phyloP scores from a whole-genome alignment of 2,888 invertebrate genomes.

The Diaperis boleti region DNA sequence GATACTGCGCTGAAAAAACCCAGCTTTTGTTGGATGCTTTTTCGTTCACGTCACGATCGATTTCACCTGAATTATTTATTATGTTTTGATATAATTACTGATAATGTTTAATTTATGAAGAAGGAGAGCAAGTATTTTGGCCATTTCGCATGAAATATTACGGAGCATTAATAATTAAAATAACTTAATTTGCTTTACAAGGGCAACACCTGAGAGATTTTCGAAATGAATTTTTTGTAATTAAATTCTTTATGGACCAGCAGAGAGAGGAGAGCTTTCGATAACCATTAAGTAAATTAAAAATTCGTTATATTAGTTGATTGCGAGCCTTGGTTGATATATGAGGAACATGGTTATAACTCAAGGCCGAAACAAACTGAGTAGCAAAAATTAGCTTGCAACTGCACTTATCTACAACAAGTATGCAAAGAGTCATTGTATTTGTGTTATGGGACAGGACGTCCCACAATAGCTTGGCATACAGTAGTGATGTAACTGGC shows the following conservation, averaged over 20 bases:
- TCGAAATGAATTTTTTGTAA: slow-evolving; percentile 2
- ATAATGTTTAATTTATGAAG: slow-evolving; percentile 41
- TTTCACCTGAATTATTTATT: slow-evolving; percentile 36
- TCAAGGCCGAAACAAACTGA: too few species aligned
- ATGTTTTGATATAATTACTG: slow-evolving; percentile 41
- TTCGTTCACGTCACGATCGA: slow-evolving; percentile 22
- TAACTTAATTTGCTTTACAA: slow-evolving; percentile 9
- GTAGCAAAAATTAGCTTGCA: too few species aligned
- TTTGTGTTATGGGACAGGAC: too few species aligned
- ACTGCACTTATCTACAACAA: too few species aligned
- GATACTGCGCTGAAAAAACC: slow-evolving; percentile 31
- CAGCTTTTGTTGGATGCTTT: slow-evolving; percentile 28
- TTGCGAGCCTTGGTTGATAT: too few species aligned
- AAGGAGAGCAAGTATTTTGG: slow-evolving; percentile 18
- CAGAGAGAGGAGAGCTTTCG: not conserved
- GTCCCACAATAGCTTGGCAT: too few species aligned
- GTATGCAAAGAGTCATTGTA: too few species aligned
- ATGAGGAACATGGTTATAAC: too few species aligned
- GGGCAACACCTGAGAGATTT: not conserved
- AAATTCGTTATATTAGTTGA: slow-evolving; percentile 6
- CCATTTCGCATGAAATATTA: slow-evolving; percentile 18
- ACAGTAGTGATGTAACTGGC: too few species aligned
- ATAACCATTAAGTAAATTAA: slow-evolving; percentile 17
- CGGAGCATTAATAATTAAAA: slow-evolving; percentile 33
- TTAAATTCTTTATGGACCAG: slow-evolving; percentile 6